These are phyloP conservation scores for Mercenaria mercenaria DNA, from an alignment of 1,140 invertebrate genomes.

Conservation along the genomic window DNA sequence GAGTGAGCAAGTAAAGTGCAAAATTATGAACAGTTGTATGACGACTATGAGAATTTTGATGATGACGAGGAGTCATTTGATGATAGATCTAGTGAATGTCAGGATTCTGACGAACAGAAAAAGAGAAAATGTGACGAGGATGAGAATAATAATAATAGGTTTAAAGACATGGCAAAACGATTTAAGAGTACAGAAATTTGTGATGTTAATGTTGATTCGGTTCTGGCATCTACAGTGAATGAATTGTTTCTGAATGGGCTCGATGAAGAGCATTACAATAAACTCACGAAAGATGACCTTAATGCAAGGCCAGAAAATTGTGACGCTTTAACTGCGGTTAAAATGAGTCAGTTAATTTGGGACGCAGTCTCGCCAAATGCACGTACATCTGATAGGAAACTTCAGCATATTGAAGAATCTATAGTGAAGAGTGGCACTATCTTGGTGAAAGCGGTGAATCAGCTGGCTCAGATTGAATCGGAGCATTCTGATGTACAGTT, in stretches of 20 bases:
- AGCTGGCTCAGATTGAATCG: neutral
- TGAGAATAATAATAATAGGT: constrained; percentile 27
- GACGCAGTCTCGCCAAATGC: neutral
- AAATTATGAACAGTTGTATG: neutral
- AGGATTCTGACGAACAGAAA: neutral
- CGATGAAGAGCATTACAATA: neutral
- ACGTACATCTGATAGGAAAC: constrained; percentile 3
- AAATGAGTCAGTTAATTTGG: constrained; percentile 35
- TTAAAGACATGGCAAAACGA: constrained; percentile 5
- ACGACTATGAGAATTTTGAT: neutral
- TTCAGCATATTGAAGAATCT: constrained; percentile 22
- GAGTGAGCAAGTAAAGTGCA: neutral
- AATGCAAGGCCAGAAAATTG: constrained; percentile 26
- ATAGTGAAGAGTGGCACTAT: constrained; percentile 1
- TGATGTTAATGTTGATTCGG: neutral
- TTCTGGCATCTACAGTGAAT: constrained; percentile 1
- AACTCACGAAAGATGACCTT: constrained; percentile 16
- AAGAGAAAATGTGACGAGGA: neutral
- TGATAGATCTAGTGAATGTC: neutral
- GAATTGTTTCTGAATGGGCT: constrained; percentile 5
- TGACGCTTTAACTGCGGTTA: neutral
- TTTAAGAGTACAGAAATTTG: constrained; percentile 9
- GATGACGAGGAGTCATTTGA: neutral
- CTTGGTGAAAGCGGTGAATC: constrained; percentile 5
- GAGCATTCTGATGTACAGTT: neutral